phyloP scores from a whole-genome alignment of 92 coral and sea anemone genomes.

The Chrysogorgia sp. region DNA sequence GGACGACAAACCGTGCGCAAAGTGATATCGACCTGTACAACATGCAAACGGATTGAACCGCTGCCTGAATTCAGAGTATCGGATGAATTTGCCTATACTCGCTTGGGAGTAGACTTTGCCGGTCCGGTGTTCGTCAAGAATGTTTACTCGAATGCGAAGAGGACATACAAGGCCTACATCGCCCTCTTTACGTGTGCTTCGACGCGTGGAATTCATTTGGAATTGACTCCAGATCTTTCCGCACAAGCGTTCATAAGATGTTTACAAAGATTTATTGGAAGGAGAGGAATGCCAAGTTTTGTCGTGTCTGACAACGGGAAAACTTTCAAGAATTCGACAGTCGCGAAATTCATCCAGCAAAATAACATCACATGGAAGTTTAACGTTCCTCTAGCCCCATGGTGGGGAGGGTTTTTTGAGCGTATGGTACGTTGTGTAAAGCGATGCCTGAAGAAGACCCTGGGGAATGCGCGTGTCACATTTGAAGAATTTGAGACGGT shows the following conservation, averaged over 20 bases:
- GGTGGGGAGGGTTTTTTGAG: conserved; percentile 54
- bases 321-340: conserved; percentile 46
- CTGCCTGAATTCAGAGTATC: conserved; percentile 42
- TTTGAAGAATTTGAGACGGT: too few species aligned
- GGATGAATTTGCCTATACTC: conserved; percentile 25
- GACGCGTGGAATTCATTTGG: conserved; percentile 7
- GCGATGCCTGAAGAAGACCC: conserved; percentile 6
- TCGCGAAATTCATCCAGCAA: conserved; percentile 31
- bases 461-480: conserved; percentile 9
- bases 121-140: conserved; percentile 44
- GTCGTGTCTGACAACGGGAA: conserved; percentile 60
- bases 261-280: conserved; percentile 17
- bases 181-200: conserved; percentile 9
- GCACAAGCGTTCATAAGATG: conserved; percentile 4
- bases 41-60: conserved; percentile 35
- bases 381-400: conserved; percentile 47
- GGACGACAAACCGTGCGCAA: conserved; percentile 50
- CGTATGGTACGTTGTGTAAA: conserved; percentile 16
- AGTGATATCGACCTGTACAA: conserved; percentile 29
- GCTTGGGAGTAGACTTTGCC: conserved; percentile 46
- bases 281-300: conserved; percentile 51
- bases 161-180: conserved; percentile 10
- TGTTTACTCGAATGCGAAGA: not conserved
- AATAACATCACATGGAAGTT: conserved; percentile 44
- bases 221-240: conserved; percentile 5